Base-by-base conservation (phyloP, 2,113 vertebrate species). In the Sprattus sprattus region DNA sequence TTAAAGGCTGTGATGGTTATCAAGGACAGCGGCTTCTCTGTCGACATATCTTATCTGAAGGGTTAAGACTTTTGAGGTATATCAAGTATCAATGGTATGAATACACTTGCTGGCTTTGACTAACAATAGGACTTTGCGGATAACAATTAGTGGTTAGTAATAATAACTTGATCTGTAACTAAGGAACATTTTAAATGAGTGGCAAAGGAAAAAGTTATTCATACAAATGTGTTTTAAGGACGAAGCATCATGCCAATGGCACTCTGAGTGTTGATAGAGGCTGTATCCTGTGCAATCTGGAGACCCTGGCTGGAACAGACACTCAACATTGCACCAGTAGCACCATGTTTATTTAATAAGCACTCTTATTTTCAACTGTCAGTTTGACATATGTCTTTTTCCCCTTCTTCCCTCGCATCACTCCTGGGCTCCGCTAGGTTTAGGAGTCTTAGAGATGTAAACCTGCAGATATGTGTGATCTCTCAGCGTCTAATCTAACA, bases 291-390 rank as follows among this genome's bases (percentile, higher is more conserved):
- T 32, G 64, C 52, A 16, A 54, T 71, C 25, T 71, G 64, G 52
- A 54, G 15, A 18, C 18, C 54, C 54, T 60, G 54, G 18, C 54
- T 78, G 13, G 32, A 78, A 78, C 28, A 32, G 67, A 28, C 71
- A 44, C 44, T 13, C 71, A 39, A 32, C 28, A 16, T 78, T 15
- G 71, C 28, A 4, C 71, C 71, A 78, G 13, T 32, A 32, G 25
- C 67, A 75, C 67, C 67, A 75, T 94, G 93, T 95, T 95, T 94
- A 94, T 94, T 95, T 94, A 91, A 95, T 93, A 93, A 92, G 93
- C 87, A 92, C 47, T 92, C 91, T 15, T 52, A 85, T 90, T 90
- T 88, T 90, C 89, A 92, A 90, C 92, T 92, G 93, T 93, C 92
- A 93, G 90, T 93, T 87, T 91, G 89, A 83, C 88, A 88, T 83